A percentile compares a stretch with the other conserved stretches of the same genome.
Evolutionary conservation across 2,888 invertebrate species (phyloP).

Genomic region (Bibio marci): DNA sequence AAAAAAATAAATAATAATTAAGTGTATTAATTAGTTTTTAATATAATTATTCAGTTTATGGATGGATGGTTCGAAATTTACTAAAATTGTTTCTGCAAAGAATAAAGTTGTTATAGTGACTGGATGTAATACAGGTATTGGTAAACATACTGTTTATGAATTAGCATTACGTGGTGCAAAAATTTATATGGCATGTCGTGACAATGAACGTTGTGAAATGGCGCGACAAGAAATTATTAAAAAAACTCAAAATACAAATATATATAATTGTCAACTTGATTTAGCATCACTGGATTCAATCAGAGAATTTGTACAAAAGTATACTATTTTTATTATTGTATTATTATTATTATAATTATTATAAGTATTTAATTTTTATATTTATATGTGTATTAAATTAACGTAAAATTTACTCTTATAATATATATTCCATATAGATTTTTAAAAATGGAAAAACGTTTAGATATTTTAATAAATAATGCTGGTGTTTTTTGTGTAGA

Average conservation of each 20-base stretch:
- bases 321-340: too few relatives aligned
- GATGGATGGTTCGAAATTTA: too few relatives aligned
- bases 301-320: slow-evolving; percentile 38
- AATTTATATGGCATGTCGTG: slow-evolving; percentile 74
- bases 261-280: slow-evolving; percentile 40
- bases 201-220: slow-evolving; percentile 59
- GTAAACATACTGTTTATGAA: slow-evolving; percentile 52
- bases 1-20: too few relatives aligned
- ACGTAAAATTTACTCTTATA: too few relatives aligned
- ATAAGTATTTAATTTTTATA: too few relatives aligned
- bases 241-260: slow-evolving; percentile 53
- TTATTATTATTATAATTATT: too few relatives aligned
- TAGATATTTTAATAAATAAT: slow-evolving; percentile 40
- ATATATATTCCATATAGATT: slow-evolving; percentile 14
- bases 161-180: slow-evolving; percentile 58
- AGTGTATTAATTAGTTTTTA: too few relatives aligned
- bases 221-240: slow-evolving; percentile 54
- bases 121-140: slow-evolving; percentile 70
- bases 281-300: slow-evolving; percentile 36
- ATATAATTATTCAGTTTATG: too few relatives aligned
- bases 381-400: not conserved
- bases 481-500: slow-evolving; percentile 34
- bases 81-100: too few relatives aligned
- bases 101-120: slow-evolving; percentile 54
- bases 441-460: slow-evolving; percentile 27